Percentiles rank a stretch among this genome's conserved stretches.
These are phyloP conservation scores for Pristionchus mayeri DNA, from an alignment of 2,888 invertebrate species.

Conservation along the genomic window DNA sequence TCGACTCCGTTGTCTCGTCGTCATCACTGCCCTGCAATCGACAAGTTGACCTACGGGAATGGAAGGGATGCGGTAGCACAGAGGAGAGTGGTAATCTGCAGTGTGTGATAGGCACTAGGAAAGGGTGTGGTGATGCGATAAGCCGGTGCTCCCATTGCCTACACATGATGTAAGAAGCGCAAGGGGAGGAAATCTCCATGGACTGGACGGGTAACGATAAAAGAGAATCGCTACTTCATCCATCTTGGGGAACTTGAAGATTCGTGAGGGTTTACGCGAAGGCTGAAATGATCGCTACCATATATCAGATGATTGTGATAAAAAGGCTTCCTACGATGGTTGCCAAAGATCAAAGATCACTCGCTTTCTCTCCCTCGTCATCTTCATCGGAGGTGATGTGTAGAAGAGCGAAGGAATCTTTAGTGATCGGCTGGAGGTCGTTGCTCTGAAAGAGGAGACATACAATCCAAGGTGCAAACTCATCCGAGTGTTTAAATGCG, in stretches of 20 bases:
- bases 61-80: background rate
- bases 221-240: background rate
- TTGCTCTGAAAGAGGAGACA: background rate
- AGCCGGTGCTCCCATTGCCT: background rate
- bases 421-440: background rate
- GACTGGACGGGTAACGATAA: background rate
- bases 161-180: background rate
- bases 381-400: constrained; percentile 20
- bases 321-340: background rate
- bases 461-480: too few relatives aligned
- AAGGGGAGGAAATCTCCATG: background rate
- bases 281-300: constrained; percentile 25
- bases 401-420: background rate
- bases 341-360: constrained; percentile 2
- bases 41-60: background rate
- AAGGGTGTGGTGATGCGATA: background rate
- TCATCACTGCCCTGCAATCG: background rate
- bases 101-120: background rate
- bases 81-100: background rate
- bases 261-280: constrained; percentile 8
- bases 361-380: background rate
- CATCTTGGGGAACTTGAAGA: background rate
- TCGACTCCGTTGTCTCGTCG: background rate
- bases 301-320: background rate
- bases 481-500: too few relatives aligned